phyloP scores from a whole-genome alignment of 2,797 vertebrate species.

The Alectoris magna region DNA sequence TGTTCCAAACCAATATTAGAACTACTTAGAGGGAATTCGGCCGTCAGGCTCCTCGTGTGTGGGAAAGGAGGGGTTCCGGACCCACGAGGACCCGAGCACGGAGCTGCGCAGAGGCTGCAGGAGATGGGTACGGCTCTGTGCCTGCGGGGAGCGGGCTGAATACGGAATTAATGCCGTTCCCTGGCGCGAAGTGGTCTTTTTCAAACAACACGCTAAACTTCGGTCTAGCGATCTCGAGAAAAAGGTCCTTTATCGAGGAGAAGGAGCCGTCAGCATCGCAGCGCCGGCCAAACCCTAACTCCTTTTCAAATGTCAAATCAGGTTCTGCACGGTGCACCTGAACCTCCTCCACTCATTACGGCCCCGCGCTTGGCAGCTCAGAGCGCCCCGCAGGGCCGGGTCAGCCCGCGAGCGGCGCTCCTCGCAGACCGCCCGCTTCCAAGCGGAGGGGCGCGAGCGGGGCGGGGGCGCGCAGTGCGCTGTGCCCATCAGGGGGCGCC shows the following conservation, averaged over 20 bases:
- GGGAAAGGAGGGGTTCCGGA: background rate
- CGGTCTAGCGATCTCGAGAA: background rate
- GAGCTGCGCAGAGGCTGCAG: fast-evolving
- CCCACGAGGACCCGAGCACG: fast-evolving
- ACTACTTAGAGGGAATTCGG: background rate
- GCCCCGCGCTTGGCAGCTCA: background rate
- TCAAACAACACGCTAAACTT: background rate
- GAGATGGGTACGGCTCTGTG: background rate
- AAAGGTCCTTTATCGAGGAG: background rate
- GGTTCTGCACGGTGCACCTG: background rate
- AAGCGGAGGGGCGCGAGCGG: background rate
- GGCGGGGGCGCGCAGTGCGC: too few species aligned
- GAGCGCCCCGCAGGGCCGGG: fast-evolving
- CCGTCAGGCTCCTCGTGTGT: background rate
- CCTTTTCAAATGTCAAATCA: background rate
- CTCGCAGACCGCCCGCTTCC: too few species aligned
- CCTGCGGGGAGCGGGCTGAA: fast-evolving
- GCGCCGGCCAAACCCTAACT: background rate
- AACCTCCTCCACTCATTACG: fast-evolving
- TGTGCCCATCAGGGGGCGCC: fast-evolving
- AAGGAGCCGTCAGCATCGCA: background rate
- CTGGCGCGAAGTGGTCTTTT: fast-evolving
- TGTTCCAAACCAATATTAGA: background rate
- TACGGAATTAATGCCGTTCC: background rate
- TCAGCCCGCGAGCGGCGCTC: fast-evolving